Base-by-base conservation (phyloP, 2,888 invertebrate genomes). In the Heliconius ismenius region DNA sequence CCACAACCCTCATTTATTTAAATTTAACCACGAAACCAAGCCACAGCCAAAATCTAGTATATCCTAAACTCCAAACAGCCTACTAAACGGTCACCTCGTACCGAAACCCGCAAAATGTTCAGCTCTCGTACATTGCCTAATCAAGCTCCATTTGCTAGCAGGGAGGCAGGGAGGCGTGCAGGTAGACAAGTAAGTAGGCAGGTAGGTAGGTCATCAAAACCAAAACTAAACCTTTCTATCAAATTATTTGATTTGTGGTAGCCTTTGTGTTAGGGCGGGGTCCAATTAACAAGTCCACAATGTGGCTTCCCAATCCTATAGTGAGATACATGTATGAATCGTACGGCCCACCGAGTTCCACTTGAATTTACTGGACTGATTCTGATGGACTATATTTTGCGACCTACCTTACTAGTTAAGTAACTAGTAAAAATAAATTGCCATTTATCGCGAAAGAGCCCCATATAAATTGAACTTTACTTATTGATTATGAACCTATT, bases 211-310 rank as follows among this genome's bases (percentile, higher is more conserved):
- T 28, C 39, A 43, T 39, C 60, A 28, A 68, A 60, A 60, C 68
- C 58, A 75, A 75, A 75, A 75, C 60, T 67, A 68, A 60, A 58
- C 26, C 60, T 36, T 28, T 58, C 67, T 68, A 60, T 68, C 68
- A 68, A 68, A 43, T 60, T 75, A 24, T 75, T 75, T 75, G 68
- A 60, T 60, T 43, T 74, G 74, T 36, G 74, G 74, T 74, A 26
- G 54, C 64, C 65, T 74, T 74, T 67, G 65, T 74, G 65, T 74
- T 9, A 13, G 65, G 49, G 24, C 64, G 54, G 24, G 28, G 28
- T 28, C 43, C 49, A 73, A 64, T 73, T 63, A 64, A 64, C 28
- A 43, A 65, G n/a, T 64, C 49, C 28, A 43, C 49, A 32, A 6
- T 54, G 49, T 73, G 73, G 24, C 63, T 54, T 68, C 54, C 49